A percentile compares a stretch with the other conserved stretches of the same genome.
These are phyloP conservation scores for Sminthurinus aureus DNA, from an alignment of 2,888 invertebrate species.

Conservation along the genomic window DNA sequence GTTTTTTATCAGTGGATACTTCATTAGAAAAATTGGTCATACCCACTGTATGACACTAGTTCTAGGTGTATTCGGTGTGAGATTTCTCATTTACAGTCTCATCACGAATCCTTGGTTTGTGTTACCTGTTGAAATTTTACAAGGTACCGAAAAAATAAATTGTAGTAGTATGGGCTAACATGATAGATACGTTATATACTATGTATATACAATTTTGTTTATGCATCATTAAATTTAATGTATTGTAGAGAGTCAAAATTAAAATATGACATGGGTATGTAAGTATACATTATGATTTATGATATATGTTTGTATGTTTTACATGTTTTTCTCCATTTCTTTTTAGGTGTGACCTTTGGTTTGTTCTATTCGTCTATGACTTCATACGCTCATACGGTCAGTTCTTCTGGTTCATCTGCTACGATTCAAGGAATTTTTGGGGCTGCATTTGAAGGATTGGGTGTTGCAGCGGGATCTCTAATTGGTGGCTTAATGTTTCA, in stretches of 20 bases:
- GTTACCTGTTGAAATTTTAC: slow-evolving; percentile 77
- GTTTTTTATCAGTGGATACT: slow-evolving; percentile 79
- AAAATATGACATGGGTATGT: too few species aligned
- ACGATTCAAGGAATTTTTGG: slow-evolving; percentile 89
- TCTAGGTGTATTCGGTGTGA: slow-evolving; percentile 77
- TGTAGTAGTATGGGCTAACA: too few species aligned
- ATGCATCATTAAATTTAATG: too few species aligned
- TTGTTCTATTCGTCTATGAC: slow-evolving; percentile 88
- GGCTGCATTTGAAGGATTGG: slow-evolving; percentile 81
- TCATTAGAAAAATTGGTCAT: slow-evolving; percentile 82
- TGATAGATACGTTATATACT: too few species aligned
- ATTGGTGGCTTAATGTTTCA: slow-evolving; percentile 77
- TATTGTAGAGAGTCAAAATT: too few species aligned
- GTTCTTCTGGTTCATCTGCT: slow-evolving; percentile 84
- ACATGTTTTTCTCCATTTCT: neutral
- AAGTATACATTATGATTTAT: too few species aligned
- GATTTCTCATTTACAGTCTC: slow-evolving; percentile 83
- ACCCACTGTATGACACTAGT: slow-evolving; percentile 84
- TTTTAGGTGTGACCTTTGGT: slow-evolving; percentile 83
- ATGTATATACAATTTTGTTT: too few species aligned
- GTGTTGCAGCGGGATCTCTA: slow-evolving; percentile 80
- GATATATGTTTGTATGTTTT: neutral
- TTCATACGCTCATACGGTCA: slow-evolving; percentile 83
- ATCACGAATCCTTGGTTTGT: slow-evolving; percentile 83
- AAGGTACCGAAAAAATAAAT: neutral